Evolutionary conservation across 2,888 invertebrate species (phyloP).

Genomic region (Tachina fera): DNA sequence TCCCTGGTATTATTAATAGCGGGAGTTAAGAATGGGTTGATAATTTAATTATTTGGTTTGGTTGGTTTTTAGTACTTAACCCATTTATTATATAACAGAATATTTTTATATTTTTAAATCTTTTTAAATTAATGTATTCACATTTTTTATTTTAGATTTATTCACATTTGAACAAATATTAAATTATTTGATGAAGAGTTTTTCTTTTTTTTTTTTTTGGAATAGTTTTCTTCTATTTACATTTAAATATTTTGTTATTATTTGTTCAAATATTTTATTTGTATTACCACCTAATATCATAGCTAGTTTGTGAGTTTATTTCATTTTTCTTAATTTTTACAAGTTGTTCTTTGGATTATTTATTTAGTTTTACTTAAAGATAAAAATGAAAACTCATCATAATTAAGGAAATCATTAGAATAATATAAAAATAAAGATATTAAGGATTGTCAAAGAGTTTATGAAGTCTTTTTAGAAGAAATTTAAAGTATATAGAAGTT

Average conservation of each 20-base stretch:
- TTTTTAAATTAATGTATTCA: slow-evolving; percentile 26
- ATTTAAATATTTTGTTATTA: slow-evolving; percentile 38
- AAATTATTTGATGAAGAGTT: background rate
- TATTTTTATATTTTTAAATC: background rate
- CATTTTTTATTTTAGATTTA: background rate
- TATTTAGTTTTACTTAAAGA: slow-evolving; percentile 36
- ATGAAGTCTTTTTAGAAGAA: no score
- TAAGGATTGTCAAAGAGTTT: no score
- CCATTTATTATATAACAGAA: slow-evolving; percentile 1
- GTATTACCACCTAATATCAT: slow-evolving; percentile 78
- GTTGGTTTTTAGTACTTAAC: slow-evolving; percentile 34
- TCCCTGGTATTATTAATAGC: background rate
- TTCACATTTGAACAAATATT: slow-evolving; percentile 9
- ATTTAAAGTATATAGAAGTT: no score
- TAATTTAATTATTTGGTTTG: slow-evolving; percentile 37
- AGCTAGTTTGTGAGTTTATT: slow-evolving; percentile 82
- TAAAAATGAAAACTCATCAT: background rate
- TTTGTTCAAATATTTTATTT: slow-evolving; percentile 54
- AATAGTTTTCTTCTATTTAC: slow-evolving; percentile 40
- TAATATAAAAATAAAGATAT: background rate
- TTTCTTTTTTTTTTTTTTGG: background rate
- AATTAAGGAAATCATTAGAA: background rate
- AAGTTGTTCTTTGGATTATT: slow-evolving; percentile 71
- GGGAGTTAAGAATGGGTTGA: slow-evolving; percentile 26
- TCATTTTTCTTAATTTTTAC: slow-evolving; percentile 77